Evolutionary conservation across 1,140 invertebrate genomes (phyloP), one percentile per base, ranked within the genome.

Genomic region (Thalassaphorura encarpata): DNA sequence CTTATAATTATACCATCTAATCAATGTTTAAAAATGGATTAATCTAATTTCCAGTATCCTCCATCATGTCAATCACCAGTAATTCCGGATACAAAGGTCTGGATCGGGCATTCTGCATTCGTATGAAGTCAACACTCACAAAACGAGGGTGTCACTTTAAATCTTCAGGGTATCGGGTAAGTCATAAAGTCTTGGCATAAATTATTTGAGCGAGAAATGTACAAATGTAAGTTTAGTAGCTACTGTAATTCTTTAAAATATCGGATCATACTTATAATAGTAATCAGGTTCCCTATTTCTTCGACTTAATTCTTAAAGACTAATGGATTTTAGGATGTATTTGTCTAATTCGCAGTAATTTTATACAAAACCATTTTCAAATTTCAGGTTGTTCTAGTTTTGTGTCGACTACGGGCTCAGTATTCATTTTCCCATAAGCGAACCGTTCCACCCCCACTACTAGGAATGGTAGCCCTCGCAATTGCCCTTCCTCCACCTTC

Each of bases 121-220:
- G 94, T 58, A 97, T 98, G 93, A 97, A 97, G 69, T 97, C 93
- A 21, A 97, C 94, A 0, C 76, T 97, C 23, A 97, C 93, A 18
- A 98, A 97, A 75, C 76, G 93, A 68, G 94, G 93, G 13, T 97
- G 94, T 68, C 94, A 98, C 73, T 95, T 97, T 71, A 97, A 97
- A 72, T 94, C 90, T 21, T 96, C 92, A 49, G 94, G 94, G 69
- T 98, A 96, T 74, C 81, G 93, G 79, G 93, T 97, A 79, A 84
- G 85, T 77, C 42, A 46, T 6, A 43, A 8, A 43, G 21, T 19
- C 6, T 19, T 19, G n/a, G n/a, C n/a, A n/a, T n/a, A n/a, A n/a
- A n/a, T n/a, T n/a, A n/a, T n/a, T n/a, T n/a, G n/a, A n/a, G n/a
- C n/a, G n/a, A n/a, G n/a, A n/a, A n/a, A n/a, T n/a, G n/a, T n/a